Conservation (phyloP, 2,113 vertebrate species). For the Seriola dumerili region DNA sequence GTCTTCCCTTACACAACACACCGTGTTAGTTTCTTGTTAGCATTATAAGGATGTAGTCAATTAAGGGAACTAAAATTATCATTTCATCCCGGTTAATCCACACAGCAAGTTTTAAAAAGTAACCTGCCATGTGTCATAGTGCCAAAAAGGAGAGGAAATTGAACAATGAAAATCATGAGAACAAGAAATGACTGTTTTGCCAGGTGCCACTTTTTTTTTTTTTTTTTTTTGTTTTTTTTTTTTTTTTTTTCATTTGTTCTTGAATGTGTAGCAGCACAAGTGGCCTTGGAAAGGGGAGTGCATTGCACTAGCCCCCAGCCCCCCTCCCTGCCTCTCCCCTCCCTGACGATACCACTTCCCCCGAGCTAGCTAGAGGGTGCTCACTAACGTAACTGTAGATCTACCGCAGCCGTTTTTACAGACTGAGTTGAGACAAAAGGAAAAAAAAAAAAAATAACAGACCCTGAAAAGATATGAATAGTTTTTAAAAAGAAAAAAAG, state of each 20-base stretch:
- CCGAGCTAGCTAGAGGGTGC: slow-evolving; percentile 76
- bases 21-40: slow-evolving; percentile 69
- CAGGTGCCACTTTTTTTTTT: slow-evolving; percentile 80
- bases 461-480: slow-evolving; percentile 79
- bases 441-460: slow-evolving; percentile 58
- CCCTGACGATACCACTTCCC: slow-evolving; percentile 77
- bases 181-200: slow-evolving; percentile 87
- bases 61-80: slow-evolving; percentile 80
- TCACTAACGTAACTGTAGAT: slow-evolving; percentile 77
- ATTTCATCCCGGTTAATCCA: slow-evolving; percentile 61
- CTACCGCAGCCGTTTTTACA: slow-evolving; percentile 77
- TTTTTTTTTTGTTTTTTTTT: slow-evolving; percentile 11
- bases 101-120: slow-evolving; percentile 53
- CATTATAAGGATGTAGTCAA: slow-evolving; percentile 72
- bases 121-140: slow-evolving; percentile 80
- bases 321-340: slow-evolving; percentile 76
- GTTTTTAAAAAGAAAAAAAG: slow-evolving; percentile 58
- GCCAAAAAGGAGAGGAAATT: slow-evolving; percentile 83
- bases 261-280: slow-evolving; percentile 85
- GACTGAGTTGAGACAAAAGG: slow-evolving; percentile 66
- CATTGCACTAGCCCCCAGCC: slow-evolving; percentile 87
- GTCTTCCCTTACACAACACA: slow-evolving; percentile 42
- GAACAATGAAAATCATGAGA: slow-evolving; percentile 78
- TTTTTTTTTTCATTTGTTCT: slow-evolving; percentile 64
- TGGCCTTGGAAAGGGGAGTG: slow-evolving; percentile 81